Conservation (phyloP, 2,113 vertebrate genomes). For the Setophaga kirtlandii region DNA sequence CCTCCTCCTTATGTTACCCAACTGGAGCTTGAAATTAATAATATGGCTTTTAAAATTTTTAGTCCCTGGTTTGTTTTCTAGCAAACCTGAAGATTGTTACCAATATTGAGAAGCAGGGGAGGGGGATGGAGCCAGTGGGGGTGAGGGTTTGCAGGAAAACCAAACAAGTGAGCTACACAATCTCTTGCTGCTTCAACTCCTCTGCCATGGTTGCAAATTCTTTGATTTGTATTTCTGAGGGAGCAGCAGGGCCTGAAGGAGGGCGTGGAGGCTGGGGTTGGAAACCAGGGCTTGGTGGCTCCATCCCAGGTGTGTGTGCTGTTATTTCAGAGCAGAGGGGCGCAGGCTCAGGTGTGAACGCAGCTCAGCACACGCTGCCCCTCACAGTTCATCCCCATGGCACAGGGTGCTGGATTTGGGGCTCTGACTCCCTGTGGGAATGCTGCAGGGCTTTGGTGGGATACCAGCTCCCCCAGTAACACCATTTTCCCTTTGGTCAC, state of each 20-base stretch:
- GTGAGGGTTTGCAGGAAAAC: not conserved
- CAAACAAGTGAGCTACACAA: not conserved
- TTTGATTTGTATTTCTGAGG: not conserved
- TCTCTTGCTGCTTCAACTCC: not conserved
- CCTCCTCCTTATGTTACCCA: slow-evolving; percentile 58
- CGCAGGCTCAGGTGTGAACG: fast-evolving
- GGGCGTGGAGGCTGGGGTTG: not conserved
- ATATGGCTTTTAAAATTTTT: not conserved
- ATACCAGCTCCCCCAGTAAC: not conserved
- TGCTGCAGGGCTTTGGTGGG: not conserved
- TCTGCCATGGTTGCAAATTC: not conserved
- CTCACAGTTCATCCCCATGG: fast-evolving
- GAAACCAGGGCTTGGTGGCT: not conserved
- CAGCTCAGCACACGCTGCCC: not conserved
- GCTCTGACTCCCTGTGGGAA: not conserved
- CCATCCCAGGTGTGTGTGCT: not conserved
- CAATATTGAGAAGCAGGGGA: not conserved
- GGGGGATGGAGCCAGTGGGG: not conserved
- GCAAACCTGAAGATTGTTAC: slow-evolving; percentile 27
- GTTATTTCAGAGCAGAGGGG: not conserved
- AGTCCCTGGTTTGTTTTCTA: slow-evolving; percentile 45
- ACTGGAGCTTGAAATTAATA: slow-evolving; percentile 32
- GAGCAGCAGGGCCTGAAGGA: not conserved
- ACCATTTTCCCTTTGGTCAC: slow-evolving; percentile 29
- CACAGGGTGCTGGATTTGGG: not conserved